Base-by-base conservation (phyloP, 1,140 invertebrate genomes). In the Pogonognathellus flavescens region DNA sequence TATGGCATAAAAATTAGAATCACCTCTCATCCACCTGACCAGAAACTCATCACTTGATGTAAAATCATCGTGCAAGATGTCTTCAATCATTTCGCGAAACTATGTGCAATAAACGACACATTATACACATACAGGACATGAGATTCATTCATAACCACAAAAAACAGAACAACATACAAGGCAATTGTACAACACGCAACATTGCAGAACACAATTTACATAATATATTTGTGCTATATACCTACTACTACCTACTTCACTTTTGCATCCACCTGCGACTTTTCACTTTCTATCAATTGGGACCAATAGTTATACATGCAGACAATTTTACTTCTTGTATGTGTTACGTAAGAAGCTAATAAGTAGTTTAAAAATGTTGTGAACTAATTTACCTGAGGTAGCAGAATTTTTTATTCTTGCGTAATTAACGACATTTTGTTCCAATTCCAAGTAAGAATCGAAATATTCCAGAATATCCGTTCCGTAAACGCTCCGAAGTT, bases 21-120 rank as follows among this genome's bases (percentile, higher is more conserved):
- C 70, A 76, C 70, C 70, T 76, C 70, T 13, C 49, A 76, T 76
- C 70, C 70, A 76, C 31, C 70, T 76, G 41, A 76, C 70, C 25
- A 76, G 70, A 50, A n/a, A 76, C 70, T 76, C 70, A 76, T 76
- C 70, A n/a, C 70, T 76, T 16, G 16, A 18, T 18, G 70, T 50
- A 14, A 76, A 50, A 8, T 76, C 70, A 50, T 76, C 31, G 18
- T 76, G 14, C 41, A 76, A 76, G 41, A 76, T 31, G 70, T 76
- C 70, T 76, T 49, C 70, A 76, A 76, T 31, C 70, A 49, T 50
- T 18, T 76, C 70, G 14, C 70, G 70, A 50, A 76, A 76, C 70
- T 76, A n/a, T n/a, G n/a, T n/a, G n/a, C n/a, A n/a, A n/a, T n/a
- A n/a, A n/a, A n/a, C n/a, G n/a, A n/a, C n/a, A n/a, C n/a, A n/a